Evolutionary conservation across 2,113 vertebrate species (phyloP).

Genomic region (Rhinolophus ferrumequinum): DNA sequence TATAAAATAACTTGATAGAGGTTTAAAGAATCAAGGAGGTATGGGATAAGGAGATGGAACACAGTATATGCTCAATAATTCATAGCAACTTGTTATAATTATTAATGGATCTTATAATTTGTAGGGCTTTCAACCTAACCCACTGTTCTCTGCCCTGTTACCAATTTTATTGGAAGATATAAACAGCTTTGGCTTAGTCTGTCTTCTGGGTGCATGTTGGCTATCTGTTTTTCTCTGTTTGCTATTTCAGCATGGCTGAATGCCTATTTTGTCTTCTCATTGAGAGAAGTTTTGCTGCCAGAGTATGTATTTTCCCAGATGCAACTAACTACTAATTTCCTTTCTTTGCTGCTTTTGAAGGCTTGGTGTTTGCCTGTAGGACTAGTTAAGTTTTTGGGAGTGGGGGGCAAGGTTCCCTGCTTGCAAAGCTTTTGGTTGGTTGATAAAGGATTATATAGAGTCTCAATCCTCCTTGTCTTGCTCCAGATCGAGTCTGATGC

Average conservation of each 20-base stretch:
- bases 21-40: neutral
- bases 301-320: constrained; percentile 8
- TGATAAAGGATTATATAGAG: neutral
- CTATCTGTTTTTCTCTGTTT: neutral
- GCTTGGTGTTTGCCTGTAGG: neutral
- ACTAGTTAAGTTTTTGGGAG: neutral
- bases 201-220: neutral
- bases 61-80: neutral
- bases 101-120: neutral
- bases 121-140: neutral
- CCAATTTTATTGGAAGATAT: neutral
- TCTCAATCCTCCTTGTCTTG: neutral
- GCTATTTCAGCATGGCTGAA: neutral
- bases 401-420: neutral
- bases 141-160: neutral
- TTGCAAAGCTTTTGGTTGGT: neutral
- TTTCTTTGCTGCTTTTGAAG: neutral
- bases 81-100: neutral
- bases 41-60: neutral
- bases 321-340: neutral
- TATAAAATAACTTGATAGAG: neutral
- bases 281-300: neutral
- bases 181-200: neutral
- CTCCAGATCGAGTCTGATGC: neutral
- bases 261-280: neutral